phyloP scores from a whole-genome alignment of 2,113 vertebrate species.

The Thalassoma bifasciatum region DNA sequence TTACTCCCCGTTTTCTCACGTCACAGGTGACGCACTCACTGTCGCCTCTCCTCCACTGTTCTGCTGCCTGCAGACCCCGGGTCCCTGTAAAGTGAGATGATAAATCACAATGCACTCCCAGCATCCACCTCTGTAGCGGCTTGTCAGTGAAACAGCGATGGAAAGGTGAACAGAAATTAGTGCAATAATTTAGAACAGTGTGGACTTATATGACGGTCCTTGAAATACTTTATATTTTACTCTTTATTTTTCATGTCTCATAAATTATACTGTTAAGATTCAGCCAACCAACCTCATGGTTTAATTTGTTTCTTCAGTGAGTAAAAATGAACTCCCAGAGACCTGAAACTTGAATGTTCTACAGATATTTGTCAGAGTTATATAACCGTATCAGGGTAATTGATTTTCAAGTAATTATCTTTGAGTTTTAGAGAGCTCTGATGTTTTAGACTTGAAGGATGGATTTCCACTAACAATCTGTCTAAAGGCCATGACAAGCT shows the following conservation, averaged over 20 bases:
- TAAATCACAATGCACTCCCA: slow-evolving; percentile 57
- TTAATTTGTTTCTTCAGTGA: neutral
- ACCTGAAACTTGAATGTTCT: neutral
- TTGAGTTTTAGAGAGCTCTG: neutral
- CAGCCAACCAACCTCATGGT: neutral
- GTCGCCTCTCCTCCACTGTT: slow-evolving; percentile 35
- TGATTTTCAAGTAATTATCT: slow-evolving; percentile 33
- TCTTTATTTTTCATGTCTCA: neutral
- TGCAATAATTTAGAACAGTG: neutral
- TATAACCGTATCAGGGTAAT: slow-evolving; percentile 5
- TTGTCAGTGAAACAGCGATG: slow-evolving; percentile 10
- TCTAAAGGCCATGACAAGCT: slow-evolving; percentile 16
- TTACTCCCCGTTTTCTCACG: slow-evolving; percentile 30
- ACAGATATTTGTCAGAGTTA: neutral
- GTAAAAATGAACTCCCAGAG: neutral
- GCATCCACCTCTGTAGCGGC: slow-evolving; percentile 2
- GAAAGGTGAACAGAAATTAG: slow-evolving; percentile 1
- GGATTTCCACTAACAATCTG: slow-evolving; percentile 17
- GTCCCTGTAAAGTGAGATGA: slow-evolving; percentile 22
- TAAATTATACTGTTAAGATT: neutral
- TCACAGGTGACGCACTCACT: slow-evolving; percentile 45
- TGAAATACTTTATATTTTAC: neutral
- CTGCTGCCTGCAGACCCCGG: slow-evolving; percentile 21
- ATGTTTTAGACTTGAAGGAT: slow-evolving; percentile 17
- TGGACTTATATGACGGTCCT: neutral